phyloP scores from a whole-genome alignment of 1,140 invertebrate genomes.

The Carposina sasakii region DNA sequence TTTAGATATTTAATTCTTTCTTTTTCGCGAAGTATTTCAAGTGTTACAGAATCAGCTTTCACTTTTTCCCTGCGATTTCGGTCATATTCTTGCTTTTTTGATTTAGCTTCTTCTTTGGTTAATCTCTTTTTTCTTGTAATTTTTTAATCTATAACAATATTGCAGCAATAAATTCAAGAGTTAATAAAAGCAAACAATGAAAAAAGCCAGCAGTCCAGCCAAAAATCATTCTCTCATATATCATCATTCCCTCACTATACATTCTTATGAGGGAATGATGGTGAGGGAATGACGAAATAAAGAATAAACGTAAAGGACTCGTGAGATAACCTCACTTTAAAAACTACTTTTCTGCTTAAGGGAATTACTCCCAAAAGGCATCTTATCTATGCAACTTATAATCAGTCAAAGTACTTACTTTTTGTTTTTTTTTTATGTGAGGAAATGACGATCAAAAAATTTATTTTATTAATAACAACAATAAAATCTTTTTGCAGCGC shows the following conservation, averaged over 20 bases:
- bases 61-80: conserved; percentile 1
- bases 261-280: conserved; percentile 24
- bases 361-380: conserved; percentile 16
- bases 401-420: conserved; percentile 15
- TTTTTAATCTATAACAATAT: too few species aligned
- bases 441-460: conserved; percentile 22
- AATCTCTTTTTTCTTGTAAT: conserved; percentile 14
- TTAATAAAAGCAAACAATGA: conserved; percentile 16
- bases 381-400: conserved; percentile 18
- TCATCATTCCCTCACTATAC: conserved; percentile 24
- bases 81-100: conserved; percentile 13
- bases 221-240: conserved; percentile 20
- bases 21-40: conserved; percentile 1
- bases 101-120: conserved; percentile 18
- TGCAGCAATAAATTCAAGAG: too few species aligned
- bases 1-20: conserved; percentile 6
- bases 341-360: background rate
- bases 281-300: conserved; percentile 28
- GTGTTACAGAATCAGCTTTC: background rate
- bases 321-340: conserved; percentile 12
- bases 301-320: conserved; percentile 22
- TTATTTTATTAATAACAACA: conserved; percentile 11
- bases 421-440: conserved; percentile 22
- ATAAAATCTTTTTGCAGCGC: conserved; percentile 16
- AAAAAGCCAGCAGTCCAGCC: conserved; percentile 5